Evolutionary conservation across 2,797 vertebrate genomes (phyloP).

Genomic region (Chloroceryle amazona): DNA sequence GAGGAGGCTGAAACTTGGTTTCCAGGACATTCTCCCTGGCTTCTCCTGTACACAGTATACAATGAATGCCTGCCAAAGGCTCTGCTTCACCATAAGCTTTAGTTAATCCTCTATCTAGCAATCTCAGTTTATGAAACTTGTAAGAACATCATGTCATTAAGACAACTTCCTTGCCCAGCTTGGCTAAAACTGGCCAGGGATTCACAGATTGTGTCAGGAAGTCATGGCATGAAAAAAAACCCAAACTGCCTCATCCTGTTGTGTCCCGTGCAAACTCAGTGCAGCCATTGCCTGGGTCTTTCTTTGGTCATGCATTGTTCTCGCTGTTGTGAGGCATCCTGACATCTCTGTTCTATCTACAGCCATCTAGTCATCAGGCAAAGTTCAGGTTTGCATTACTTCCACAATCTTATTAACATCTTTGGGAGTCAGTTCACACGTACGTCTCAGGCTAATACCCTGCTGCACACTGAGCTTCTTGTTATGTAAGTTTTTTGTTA

Average conservation of each 20-base stretch:
- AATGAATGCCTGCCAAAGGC: neutral
- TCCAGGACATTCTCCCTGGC: neutral
- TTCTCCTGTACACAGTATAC: neutral
- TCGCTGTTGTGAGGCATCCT: neutral
- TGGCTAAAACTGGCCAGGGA: neutral
- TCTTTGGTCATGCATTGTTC: neutral
- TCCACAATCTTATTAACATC: neutral
- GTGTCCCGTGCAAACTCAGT: neutral
- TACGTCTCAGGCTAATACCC: neutral
- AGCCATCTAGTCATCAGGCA: neutral
- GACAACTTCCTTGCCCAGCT: neutral
- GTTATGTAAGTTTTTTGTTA: neutral
- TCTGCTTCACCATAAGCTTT: neutral
- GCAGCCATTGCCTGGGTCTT: neutral
- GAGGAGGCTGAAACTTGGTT: neutral
- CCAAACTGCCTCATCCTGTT: neutral
- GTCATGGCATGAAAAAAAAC: neutral
- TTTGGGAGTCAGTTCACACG: neutral
- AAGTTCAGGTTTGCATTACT: neutral
- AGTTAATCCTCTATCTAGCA: neutral
- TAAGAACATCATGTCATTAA: neutral
- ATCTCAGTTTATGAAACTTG: neutral
- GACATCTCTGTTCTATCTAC: neutral
- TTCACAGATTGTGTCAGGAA: neutral
- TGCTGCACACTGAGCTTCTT: neutral